phyloP scores from a whole-genome alignment of 23 tunicate genomes.

The Pegea sp. region DNA sequence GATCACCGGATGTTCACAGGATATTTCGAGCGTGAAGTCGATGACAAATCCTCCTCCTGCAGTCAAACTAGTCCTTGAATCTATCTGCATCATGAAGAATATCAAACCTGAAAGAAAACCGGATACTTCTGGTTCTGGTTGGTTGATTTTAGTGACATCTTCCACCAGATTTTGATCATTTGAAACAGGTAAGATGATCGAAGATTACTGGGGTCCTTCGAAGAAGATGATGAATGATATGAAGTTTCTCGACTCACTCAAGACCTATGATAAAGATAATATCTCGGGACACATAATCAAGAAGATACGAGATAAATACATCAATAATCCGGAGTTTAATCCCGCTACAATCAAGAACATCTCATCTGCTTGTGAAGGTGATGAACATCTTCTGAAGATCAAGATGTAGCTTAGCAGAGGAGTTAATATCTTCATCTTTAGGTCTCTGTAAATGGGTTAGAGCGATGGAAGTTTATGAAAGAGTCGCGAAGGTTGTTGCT shows the following conservation, averaged over 20 bases:
- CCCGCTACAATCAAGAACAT: conserved; percentile 74
- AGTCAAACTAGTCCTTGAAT: conserved; percentile 77
- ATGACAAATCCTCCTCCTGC: conserved; percentile 87
- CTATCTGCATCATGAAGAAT: conserved; percentile 90
- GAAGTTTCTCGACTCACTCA: conserved; percentile 77
- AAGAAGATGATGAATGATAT: conserved; percentile 86
- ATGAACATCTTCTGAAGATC: neutral
- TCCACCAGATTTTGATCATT: neutral
- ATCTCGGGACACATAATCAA: conserved; percentile 63
- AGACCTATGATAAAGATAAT: conserved; percentile 85
- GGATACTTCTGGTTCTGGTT: conserved; percentile 91
- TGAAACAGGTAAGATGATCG: conserved; percentile 79
- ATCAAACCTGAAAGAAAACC: conserved; percentile 96
- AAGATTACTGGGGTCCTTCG: conserved; percentile 95
- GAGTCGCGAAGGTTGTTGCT: conserved; percentile 93
- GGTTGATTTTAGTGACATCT: neutral
- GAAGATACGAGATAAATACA: conserved; percentile 83
- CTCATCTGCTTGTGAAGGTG: conserved; percentile 97
- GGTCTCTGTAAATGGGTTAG: conserved; percentile 90
- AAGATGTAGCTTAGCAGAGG: neutral
- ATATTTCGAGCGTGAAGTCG: conserved; percentile 80
- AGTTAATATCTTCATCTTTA: too few relatives aligned
- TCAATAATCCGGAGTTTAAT: conserved; percentile 69
- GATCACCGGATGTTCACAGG: too few relatives aligned
- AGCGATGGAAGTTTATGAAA: conserved; percentile 96